Evolutionary conservation across 2,888 invertebrate genomes (phyloP).

Genomic region (Stenodera caucasica): DNA sequence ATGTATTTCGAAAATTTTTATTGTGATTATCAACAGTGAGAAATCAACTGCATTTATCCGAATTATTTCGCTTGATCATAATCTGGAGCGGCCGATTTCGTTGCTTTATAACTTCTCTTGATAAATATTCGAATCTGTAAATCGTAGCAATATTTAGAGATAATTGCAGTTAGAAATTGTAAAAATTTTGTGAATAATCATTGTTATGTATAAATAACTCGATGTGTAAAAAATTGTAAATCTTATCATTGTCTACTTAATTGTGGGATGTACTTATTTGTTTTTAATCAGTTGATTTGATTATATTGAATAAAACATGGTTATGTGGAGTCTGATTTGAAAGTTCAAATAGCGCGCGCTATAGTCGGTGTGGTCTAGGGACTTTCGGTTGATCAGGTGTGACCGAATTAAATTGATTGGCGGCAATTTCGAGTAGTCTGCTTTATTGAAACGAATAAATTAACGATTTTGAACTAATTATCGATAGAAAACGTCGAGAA

Average conservation of each 20-base stretch:
- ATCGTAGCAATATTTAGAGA: no score
- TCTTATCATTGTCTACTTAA: not conserved
- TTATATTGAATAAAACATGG: no score
- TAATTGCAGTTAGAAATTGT: no score
- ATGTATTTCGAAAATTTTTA: no score
- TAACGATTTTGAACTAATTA: not conserved
- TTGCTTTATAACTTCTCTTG: not conserved
- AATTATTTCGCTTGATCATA: not conserved
- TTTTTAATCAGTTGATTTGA: not conserved
- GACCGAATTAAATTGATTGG: no score
- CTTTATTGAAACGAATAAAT: not conserved
- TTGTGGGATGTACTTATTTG: slow-evolving; percentile 1
- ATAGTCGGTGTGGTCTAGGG: no score
- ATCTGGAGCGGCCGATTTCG: not conserved
- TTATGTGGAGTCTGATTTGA: no score
- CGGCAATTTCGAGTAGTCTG: no score
- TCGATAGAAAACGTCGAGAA: not conserved
- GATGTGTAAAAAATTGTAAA: not conserved
- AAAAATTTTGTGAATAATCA: not conserved
- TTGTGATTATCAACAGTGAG: slow-evolving; percentile 6
- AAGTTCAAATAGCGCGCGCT: no score
- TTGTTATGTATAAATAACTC: not conserved
- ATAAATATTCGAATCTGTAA: no score
- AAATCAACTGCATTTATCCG: not conserved
- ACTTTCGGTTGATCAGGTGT: no score